These are phyloP conservation scores for Pterocles gutturalis DNA, from an alignment of 2,113 vertebrate genomes.

Conservation along the genomic window DNA sequence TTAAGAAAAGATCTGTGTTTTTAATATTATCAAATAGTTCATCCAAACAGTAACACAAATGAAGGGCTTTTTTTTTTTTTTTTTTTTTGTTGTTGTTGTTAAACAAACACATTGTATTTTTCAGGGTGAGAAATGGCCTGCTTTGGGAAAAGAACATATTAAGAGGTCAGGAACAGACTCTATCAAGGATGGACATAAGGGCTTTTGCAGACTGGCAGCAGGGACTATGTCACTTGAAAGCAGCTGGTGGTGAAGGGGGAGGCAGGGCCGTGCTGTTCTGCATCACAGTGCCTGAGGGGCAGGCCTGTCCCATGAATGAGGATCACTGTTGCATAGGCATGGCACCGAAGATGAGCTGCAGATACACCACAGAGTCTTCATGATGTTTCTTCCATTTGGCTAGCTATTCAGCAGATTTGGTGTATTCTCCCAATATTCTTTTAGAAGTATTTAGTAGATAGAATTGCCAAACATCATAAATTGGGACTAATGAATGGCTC, in stretches of 20 bases:
- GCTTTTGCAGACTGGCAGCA: not conserved
- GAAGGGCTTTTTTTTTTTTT: not conserved
- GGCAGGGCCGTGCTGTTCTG: not conserved
- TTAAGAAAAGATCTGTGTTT: not conserved
- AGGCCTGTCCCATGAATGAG: rapidly evolving
- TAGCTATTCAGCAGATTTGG: not conserved
- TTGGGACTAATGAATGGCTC: not conserved
- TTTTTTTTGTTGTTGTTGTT: too few relatives aligned
- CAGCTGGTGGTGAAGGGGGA: not conserved
- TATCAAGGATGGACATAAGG: not conserved
- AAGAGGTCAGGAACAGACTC: not conserved
- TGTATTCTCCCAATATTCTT: not conserved
- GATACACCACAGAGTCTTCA: rapidly evolving
- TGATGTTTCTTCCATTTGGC: not conserved
- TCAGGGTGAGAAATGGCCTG: not conserved
- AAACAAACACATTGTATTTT: not conserved
- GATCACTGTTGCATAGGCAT: not conserved
- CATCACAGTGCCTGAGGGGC: rapidly evolving
- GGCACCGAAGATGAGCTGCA: not conserved
- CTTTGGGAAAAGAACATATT: not conserved
- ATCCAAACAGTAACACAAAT: not conserved
- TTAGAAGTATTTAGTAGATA: not conserved
- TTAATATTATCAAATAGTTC: not conserved
- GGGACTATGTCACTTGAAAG: not conserved
- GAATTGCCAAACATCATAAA: not conserved